Evolutionary conservation across 1,140 invertebrate genomes (phyloP).

Genomic region (Trichonephila clavata): DNA sequence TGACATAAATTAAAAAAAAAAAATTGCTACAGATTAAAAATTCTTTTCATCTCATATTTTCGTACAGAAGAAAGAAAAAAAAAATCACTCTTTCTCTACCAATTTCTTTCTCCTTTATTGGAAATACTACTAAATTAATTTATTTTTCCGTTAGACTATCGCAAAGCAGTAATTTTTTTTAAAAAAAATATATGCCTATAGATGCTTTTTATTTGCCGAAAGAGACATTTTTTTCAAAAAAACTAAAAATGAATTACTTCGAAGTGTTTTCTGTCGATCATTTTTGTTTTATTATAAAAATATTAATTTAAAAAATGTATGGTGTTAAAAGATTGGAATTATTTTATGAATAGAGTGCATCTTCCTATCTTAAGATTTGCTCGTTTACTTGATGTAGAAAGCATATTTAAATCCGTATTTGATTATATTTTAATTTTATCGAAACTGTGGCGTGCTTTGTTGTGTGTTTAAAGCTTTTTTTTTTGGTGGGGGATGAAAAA

Average conservation of each 20-base stretch:
- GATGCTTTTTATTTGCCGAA: background rate
- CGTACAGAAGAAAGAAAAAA: background rate
- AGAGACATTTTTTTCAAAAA: background rate
- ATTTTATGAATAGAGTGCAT: background rate
- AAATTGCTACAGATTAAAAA: conserved; percentile 12
- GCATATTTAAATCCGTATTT: too few relatives aligned
- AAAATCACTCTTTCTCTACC: background rate
- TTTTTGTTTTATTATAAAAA: too few relatives aligned
- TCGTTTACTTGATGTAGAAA: too few relatives aligned
- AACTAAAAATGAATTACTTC: conserved; percentile 24
- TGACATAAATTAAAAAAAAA: background rate
- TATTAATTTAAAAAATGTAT: background rate
- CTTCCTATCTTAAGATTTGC: too few relatives aligned
- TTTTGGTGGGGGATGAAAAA: too few relatives aligned
- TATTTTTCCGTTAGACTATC: background rate
- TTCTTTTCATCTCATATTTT: conserved; percentile 32
- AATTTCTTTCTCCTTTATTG: background rate
- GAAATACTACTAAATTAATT: conserved; percentile 31
- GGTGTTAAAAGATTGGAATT: background rate
- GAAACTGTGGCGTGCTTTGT: too few relatives aligned
- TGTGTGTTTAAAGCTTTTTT: too few relatives aligned
- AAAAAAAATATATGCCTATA: background rate
- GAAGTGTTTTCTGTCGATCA: background rate
- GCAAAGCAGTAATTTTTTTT: background rate
- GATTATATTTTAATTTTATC: too few relatives aligned